Evolutionary conservation across 1,140 invertebrate genomes (phyloP).

Genomic region (Drosophila bipectinata): DNA sequence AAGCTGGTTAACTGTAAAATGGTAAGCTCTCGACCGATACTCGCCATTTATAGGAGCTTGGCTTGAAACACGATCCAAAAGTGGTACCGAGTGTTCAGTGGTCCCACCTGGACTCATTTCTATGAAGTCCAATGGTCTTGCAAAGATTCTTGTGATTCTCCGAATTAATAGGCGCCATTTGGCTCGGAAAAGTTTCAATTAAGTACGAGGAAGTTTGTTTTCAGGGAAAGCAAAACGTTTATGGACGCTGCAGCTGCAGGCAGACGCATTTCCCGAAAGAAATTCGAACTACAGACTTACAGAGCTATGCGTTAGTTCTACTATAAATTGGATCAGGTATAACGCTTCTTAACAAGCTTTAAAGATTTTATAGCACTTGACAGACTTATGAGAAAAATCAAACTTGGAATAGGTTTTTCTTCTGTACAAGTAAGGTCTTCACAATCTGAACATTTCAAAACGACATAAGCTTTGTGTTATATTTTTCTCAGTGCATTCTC

Average conservation of each 20-base stretch:
- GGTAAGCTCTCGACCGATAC: neutral
- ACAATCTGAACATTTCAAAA: too few relatives aligned
- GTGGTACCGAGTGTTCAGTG: neutral
- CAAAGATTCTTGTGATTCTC: neutral
- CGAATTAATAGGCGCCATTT: neutral
- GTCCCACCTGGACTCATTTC: neutral
- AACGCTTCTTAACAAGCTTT: too few relatives aligned
- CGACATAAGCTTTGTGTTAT: too few relatives aligned
- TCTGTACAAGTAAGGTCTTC: too few relatives aligned
- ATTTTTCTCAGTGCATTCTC: constrained; percentile 25
- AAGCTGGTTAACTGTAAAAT: neutral
- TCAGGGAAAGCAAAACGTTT: neutral
- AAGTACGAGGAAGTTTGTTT: neutral
- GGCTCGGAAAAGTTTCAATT: too few relatives aligned
- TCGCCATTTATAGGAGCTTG: neutral
- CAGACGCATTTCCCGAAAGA: neutral
- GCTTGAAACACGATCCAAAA: neutral
- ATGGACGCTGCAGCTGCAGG: too few relatives aligned
- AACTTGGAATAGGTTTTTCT: too few relatives aligned
- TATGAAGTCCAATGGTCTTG: neutral
- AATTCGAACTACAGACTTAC: neutral
- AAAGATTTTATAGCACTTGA: too few relatives aligned
- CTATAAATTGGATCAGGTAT: too few relatives aligned
- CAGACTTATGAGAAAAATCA: too few relatives aligned
- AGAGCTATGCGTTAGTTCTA: neutral